phyloP scores from a whole-genome alignment of 2,888 invertebrate genomes.

The Drosophila merina region DNA sequence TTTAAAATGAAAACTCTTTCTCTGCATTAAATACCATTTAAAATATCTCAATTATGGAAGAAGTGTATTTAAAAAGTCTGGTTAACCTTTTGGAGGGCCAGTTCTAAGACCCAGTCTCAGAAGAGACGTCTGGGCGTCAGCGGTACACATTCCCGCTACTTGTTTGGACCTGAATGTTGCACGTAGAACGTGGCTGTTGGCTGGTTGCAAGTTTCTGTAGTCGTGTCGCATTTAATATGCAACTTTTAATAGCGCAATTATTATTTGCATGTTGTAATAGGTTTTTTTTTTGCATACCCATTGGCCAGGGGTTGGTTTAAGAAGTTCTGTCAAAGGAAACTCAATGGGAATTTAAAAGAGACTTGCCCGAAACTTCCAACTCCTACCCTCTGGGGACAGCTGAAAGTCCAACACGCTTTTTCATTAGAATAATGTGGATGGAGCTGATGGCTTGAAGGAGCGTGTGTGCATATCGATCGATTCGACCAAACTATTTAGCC shows the following conservation, averaged over 20 bases:
- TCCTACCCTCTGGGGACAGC: constrained; percentile 30
- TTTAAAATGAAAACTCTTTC: neutral
- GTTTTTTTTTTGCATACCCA: constrained; percentile 24
- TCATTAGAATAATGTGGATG: constrained; percentile 36
- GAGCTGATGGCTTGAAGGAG: constrained; percentile 3
- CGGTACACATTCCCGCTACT: constrained; percentile 62
- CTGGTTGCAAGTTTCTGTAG: constrained; percentile 32
- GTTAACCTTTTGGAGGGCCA: neutral
- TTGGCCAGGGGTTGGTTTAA: constrained; percentile 4
- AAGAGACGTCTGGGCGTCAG: constrained; percentile 51
- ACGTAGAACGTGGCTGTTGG: constrained; percentile 18
- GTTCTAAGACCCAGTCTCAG: constrained; percentile 13
- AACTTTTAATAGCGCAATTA: constrained; percentile 78
- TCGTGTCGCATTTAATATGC: constrained; percentile 75
- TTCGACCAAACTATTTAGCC: constrained; percentile 23
- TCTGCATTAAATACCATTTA: neutral
- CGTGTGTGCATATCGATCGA: constrained; percentile 36
- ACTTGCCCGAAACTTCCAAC: neutral
- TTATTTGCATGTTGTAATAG: constrained; percentile 78
- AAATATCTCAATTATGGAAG: neutral
- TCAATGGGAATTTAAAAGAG: neutral
- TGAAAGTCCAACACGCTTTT: neutral
- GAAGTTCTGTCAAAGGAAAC: constrained; percentile 16
- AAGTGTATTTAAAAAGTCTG: neutral
- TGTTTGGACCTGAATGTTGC: constrained; percentile 44